Evolutionary conservation across 2,888 invertebrate species (phyloP), one percentile per base, ranked within the genome.

Genomic region (Volucella inanis): DNA sequence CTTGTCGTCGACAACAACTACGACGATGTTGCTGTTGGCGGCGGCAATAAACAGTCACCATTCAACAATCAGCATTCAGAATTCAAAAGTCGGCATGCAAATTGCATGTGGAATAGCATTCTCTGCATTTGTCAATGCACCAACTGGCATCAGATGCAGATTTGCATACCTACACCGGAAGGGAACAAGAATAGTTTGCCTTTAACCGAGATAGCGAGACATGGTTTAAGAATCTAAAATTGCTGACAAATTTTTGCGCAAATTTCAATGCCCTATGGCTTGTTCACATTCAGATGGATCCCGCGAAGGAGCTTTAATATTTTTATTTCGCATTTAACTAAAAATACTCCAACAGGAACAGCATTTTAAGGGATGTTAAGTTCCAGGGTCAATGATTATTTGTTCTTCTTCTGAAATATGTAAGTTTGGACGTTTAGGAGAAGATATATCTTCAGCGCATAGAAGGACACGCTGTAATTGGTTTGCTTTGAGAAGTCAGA

Each of bases 71-170:
- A 22, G 22, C 22, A 22, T 22, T 22, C 22, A 22, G 22, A 1
- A 22, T 22, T 22, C 22, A 22, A 22, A 22, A 80, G 75, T 72
- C 85, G 76, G 68, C 85, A 85, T 85, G 85, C 85, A 85, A 85
- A 85, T 81, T 85, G 72, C 81, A 76, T 72, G 84, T 70, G 85
- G 76, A 85, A 85, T 85, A 22, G 81, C 81, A 76, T 81, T 81
- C 41, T 15, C 22, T 61, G 3, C 22, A 22, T 22, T 41, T 62
- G 52, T 43, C 71, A 67, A 57, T 52, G 47, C 47, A 79, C 82
- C 82, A 72, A 55, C 47, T 38, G 38, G 84, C 80, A 80, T 80
- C 80, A 80, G 75, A 76, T 80, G 84, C 61, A 61, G 80, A 81
- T 81, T 81, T 71, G 67, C 84, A 85, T 85, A 85, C 71, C 71